A percentile compares a stretch with the other conserved stretches of the same genome.
These are phyloP conservation scores for Drosophila percnosoma DNA, from an alignment of 2,888 invertebrate genomes.

Conservation along the genomic window DNA sequence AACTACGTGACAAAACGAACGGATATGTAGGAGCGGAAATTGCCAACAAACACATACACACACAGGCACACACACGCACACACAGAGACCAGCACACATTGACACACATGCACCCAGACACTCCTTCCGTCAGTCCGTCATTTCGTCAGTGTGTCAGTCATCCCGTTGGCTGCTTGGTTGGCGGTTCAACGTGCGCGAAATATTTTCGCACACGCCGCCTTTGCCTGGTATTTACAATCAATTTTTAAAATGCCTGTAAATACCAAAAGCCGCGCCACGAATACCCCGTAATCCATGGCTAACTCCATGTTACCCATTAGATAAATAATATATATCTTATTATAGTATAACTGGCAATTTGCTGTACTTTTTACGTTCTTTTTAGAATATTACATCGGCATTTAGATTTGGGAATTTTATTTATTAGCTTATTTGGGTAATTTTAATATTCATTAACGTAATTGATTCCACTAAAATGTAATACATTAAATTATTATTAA, in stretches of 20 bases:
- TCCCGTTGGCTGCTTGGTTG: slow-evolving; percentile 18
- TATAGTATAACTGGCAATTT: not conserved
- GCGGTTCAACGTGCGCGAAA: slow-evolving; percentile 66
- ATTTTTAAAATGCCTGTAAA: slow-evolving; percentile 58
- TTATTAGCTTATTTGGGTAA: not conserved
- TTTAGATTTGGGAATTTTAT: not conserved
- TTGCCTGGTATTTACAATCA: slow-evolving; percentile 63
- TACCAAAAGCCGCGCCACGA: slow-evolving; percentile 24
- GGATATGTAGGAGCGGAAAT: slow-evolving; percentile 78
- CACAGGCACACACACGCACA: slow-evolving; percentile 15
- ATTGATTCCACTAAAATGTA: not conserved
- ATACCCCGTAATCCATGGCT: slow-evolving; percentile 27
- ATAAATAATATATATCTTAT: not conserved
- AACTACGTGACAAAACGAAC: slow-evolving; percentile 80
- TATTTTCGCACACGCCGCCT: slow-evolving; percentile 64
- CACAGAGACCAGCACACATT: slow-evolving; percentile 22
- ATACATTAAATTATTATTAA: not conserved
- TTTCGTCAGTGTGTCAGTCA: slow-evolving; percentile 24
- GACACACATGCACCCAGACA: slow-evolving; percentile 54
- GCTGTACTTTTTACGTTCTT: not conserved
- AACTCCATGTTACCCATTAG: not conserved
- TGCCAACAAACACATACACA: slow-evolving; percentile 66
- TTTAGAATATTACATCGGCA: not conserved
- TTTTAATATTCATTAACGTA: not conserved
- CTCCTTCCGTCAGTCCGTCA: slow-evolving; percentile 30